phyloP scores from a whole-genome alignment of 2,113 vertebrate species.

The Thoracochromis brauschi region DNA sequence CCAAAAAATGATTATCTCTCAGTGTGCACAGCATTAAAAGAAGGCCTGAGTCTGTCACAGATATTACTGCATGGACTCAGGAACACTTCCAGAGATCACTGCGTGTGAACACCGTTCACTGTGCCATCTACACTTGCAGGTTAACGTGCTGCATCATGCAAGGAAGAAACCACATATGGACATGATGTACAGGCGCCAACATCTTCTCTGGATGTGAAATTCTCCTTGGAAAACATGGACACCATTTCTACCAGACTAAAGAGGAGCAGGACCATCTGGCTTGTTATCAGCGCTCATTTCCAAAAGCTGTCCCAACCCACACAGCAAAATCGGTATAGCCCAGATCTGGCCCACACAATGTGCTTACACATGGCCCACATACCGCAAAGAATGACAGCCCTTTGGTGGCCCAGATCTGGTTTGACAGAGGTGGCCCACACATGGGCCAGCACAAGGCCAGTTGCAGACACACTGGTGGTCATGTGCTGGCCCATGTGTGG shows the following conservation, averaged over 20 bases:
- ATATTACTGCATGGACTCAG: neutral
- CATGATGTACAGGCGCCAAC: neutral
- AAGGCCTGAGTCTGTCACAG: neutral
- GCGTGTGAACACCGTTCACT: accelerated
- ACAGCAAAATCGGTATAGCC: neutral
- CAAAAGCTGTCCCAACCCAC: neutral
- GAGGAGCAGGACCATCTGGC: neutral
- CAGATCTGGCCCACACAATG: neutral
- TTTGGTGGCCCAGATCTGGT: neutral
- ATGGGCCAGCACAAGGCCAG: neutral
- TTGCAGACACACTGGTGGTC: neutral
- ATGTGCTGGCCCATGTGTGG: neutral
- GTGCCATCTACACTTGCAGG: neutral
- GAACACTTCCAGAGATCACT: neutral
- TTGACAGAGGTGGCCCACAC: neutral
- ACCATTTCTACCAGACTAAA: neutral
- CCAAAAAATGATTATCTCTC: neutral
- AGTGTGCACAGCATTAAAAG: neutral
- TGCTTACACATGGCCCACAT: neutral
- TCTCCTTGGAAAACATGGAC: neutral
- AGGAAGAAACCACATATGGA: neutral
- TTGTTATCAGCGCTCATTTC: neutral
- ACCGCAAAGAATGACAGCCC: neutral
- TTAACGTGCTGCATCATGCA: neutral
- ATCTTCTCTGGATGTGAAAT: neutral